phyloP scores from a whole-genome alignment of 2,797 vertebrate genomes.

The Neosilurus hyrtlii region DNA sequence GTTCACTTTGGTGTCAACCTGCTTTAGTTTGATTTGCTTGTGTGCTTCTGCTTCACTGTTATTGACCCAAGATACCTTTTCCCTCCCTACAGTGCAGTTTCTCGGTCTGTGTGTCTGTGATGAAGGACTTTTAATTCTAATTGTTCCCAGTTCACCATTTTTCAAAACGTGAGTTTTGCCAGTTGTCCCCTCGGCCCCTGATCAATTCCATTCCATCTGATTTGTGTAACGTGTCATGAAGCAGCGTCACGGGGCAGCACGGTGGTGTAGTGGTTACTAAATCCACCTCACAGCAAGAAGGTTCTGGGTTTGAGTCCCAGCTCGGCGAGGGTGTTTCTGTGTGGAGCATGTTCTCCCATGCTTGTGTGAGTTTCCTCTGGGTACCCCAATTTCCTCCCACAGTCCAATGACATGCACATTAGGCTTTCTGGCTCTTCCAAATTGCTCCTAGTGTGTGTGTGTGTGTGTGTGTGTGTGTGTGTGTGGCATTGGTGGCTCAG shows the following conservation, averaged over 20 bases:
- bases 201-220: neutral
- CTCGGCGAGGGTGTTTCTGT: no score
- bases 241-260: neutral
- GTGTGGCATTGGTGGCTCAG: no score
- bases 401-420: no score
- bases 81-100: neutral
- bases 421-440: no score
- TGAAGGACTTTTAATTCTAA: slow-evolving; percentile 2
- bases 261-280: no score
- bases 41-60: neutral
- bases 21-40: neutral
- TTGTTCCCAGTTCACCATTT: slow-evolving; percentile 7
- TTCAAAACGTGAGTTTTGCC: neutral
- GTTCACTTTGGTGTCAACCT: neutral
- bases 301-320: no score
- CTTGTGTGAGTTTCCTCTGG: no score
- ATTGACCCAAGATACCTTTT: neutral
- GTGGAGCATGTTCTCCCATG: no score
- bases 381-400: no score
- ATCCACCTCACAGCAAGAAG: no score
- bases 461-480: no score
- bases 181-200: neutral
- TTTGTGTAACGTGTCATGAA: neutral
- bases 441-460: no score
- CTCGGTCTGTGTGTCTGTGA: neutral